A percentile compares a stretch with the other conserved stretches of the same genome.
Conservation (phyloP, 92 coral and sea anemone genomes). For the Chrysogorgia sp. region DNA sequence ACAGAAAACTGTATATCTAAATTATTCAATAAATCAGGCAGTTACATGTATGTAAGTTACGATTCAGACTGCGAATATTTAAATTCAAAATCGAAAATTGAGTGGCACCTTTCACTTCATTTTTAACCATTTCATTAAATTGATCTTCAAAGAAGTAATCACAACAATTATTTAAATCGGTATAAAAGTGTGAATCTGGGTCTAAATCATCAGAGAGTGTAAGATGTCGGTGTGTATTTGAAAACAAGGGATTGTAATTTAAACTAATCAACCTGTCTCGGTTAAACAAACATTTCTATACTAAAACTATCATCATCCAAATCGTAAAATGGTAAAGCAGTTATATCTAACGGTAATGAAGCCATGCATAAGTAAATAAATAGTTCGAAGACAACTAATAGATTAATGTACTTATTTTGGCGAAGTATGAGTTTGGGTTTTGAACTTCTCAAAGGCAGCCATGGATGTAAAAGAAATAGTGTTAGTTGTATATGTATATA, state of each 20-base stretch:
- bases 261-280: not conserved
- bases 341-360: too few relatives aligned
- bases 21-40: constrained; percentile 7
- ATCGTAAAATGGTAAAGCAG: not conserved
- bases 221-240: not conserved
- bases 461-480: not conserved
- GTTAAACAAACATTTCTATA: not conserved
- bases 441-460: not conserved
- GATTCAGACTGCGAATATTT: too few relatives aligned
- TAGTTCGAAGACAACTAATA: too few relatives aligned
- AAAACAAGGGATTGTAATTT: constrained; percentile 2
- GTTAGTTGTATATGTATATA: not conserved
- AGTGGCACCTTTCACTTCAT: not conserved
- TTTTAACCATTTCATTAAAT: not conserved
- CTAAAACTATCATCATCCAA: constrained; percentile 1
- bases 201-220: not conserved
- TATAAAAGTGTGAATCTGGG: not conserved
- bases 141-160: constrained; percentile 2
- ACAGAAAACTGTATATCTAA: too few relatives aligned
- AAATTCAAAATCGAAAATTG: not conserved
- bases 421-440: too few relatives aligned
- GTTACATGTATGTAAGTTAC: constrained; percentile 1
- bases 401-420: too few relatives aligned
- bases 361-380: not conserved
- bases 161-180: not conserved